Evolutionary conservation across 2,113 vertebrate species (phyloP).

Genomic region (Antennarius striatus): DNA sequence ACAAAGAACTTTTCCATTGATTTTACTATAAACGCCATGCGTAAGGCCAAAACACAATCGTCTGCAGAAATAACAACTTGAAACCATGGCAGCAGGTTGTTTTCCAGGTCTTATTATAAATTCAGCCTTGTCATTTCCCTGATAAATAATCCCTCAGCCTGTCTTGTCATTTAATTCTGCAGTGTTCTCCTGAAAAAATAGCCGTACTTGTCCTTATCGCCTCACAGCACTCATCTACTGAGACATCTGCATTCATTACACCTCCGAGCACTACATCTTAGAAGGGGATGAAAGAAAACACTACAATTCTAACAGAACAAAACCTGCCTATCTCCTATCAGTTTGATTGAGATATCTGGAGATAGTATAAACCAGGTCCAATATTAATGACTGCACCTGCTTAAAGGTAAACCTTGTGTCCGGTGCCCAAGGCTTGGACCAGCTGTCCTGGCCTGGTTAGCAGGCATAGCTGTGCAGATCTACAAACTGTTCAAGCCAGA

Average conservation of each 20-base stretch:
- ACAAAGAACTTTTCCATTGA: conserved; percentile 9
- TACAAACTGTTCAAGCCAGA: conserved; percentile 1
- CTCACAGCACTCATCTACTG: conserved; percentile 48
- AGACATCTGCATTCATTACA: conserved; percentile 56
- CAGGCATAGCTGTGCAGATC: conserved; percentile 12
- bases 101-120: conserved; percentile 10
- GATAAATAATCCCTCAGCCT: conserved; percentile 23
- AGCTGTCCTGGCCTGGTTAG: conserved; percentile 14
- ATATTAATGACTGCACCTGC: neutral
- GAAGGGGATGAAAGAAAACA: conserved; percentile 5
- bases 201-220: conserved; percentile 43
- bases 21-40: conserved; percentile 2
- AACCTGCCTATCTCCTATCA: neutral
- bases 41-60: no score
- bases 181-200: conserved; percentile 43
- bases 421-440: neutral
- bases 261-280: conserved; percentile 4
- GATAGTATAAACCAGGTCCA: neutral
- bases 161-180: conserved; percentile 47
- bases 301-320: conserved; percentile 8
- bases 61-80: neutral
- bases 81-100: neutral
- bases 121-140: neutral
- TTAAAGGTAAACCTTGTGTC: conserved; percentile 2
- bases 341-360: conserved; percentile 10